Evolutionary conservation across 2,113 vertebrate genomes (phyloP).

Genomic region (Sprattus sprattus): DNA sequence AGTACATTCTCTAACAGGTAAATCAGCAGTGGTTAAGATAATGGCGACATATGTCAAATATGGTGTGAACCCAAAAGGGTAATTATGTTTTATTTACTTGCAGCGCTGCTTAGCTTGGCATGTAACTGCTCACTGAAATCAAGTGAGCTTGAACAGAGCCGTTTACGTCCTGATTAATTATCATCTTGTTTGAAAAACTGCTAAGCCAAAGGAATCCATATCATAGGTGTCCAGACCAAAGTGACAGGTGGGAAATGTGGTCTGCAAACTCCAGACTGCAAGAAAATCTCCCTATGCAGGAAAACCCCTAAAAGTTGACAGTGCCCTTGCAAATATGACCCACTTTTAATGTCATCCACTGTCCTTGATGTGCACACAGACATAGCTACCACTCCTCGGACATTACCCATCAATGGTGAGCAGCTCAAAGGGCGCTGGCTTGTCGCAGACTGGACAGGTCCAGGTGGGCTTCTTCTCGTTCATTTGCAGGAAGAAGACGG

Average conservation of each 20-base stretch:
- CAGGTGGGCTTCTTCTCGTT: conserved; percentile 99
- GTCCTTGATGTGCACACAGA: not conserved
- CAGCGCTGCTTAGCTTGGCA: not conserved
- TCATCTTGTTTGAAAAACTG: not conserved
- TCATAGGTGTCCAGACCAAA: not conserved
- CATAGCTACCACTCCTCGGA: not conserved
- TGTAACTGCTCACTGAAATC: not conserved
- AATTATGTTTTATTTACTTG: not conserved
- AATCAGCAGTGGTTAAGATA: no score
- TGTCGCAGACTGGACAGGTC: conserved; percentile 97
- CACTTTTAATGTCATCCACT: not conserved
- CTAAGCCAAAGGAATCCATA: not conserved
- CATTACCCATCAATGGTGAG: conserved; percentile 95
- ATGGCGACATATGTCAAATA: not conserved
- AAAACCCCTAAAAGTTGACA: no score
- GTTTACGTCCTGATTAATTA: not conserved
- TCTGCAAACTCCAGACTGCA: not conserved
- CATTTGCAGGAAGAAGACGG: conserved; percentile 98
- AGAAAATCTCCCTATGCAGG: no score
- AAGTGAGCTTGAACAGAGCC: not conserved
- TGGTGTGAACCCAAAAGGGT: not conserved
- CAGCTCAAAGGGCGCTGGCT: conserved; percentile 93
- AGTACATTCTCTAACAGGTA: no score
- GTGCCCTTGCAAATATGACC: no score
- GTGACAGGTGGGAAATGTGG: not conserved